Base-by-base conservation (phyloP, 2,113 vertebrate genomes). In the Lepus europaeus region DNA sequence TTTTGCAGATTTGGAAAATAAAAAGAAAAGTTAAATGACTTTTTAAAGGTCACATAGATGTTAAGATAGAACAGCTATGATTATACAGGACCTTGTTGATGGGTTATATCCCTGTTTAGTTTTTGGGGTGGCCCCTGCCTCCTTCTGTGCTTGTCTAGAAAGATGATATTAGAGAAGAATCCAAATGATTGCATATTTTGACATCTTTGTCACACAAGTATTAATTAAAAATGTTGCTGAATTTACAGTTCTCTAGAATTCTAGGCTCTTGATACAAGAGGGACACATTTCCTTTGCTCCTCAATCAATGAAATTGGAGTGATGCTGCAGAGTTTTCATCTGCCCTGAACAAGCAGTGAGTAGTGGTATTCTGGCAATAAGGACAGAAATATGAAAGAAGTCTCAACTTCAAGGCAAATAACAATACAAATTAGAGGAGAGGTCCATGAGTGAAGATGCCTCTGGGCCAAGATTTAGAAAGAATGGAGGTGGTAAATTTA, bases 1-100 rank as follows among this genome's bases (percentile, higher is more conserved):
- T 72, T 80, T 90, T 87, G 76, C 23, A 87, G n/a, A 70, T n/a
- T 31, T 76, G 33, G 22, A 61, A 74, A 85, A 66, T 29, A 87
- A 87, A n/a, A 59, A 88, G 25, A 51, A 51, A 92, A 70, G 3
- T 87, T 59, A 51, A 63, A 16, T 90, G 56, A 63, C 25, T 68
- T 94, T 94, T 92, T 22, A 3, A 76, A 85, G 66, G 51, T 83
- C 29, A 69, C 29, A 51, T 1, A 69, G 49, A 89, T 10, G 68
- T 31, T 77, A 49, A 39, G 39, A 74, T 86, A 33, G 13, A 68
- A 88, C 23, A 79, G 20, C 16, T 76, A 29, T 79, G 36, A 76
- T 76, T 10, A 79, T 91, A 61, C 17, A n/a, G 25, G 0, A 11
- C 13, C 8, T 70, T 2, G 14, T 33, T 72, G 3, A 45, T 33